A percentile compares a stretch with the other conserved stretches of the same genome.
phyloP scores from a whole-genome alignment of 2,888 invertebrate species.

The Epinotia ramella region DNA sequence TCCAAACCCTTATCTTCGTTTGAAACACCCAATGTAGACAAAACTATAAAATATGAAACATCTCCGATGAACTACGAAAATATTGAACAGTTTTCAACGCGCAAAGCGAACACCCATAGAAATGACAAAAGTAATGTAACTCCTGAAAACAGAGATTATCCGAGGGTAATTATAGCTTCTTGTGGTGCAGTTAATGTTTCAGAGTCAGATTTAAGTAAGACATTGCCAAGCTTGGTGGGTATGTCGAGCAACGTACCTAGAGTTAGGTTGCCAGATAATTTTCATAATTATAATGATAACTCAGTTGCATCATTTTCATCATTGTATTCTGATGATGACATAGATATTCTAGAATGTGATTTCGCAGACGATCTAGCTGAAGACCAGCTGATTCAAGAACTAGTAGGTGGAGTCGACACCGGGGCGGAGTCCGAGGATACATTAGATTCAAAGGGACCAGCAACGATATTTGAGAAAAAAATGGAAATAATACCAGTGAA shows the following conservation, averaged over 20 bases:
- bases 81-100: constrained; percentile 65
- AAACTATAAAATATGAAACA: constrained; percentile 57
- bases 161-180: constrained; percentile 83
- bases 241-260: constrained; percentile 76
- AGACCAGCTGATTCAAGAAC: constrained; percentile 76
- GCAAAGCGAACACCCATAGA: constrained; percentile 56
- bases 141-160: constrained; percentile 66
- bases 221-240: constrained; percentile 76
- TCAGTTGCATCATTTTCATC: constrained; percentile 75
- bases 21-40: constrained; percentile 60
- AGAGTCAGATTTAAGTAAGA: constrained; percentile 87
- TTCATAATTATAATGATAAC: constrained; percentile 68
- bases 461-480: constrained; percentile 71
- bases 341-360: constrained; percentile 64
- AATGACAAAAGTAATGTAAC: constrained; percentile 51
- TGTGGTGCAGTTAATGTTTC: constrained; percentile 73
- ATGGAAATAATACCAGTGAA: constrained; percentile 79
- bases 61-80: constrained; percentile 71
- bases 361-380: constrained; percentile 70
- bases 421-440: constrained; percentile 69
- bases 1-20: constrained; percentile 76
- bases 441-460: constrained; percentile 79
- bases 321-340: constrained; percentile 72
- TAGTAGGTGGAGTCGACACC: constrained; percentile 78
- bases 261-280: constrained; percentile 80